phyloP scores from a whole-genome alignment of 1,140 invertebrate species.

The Drosophila nigrodunni region DNA sequence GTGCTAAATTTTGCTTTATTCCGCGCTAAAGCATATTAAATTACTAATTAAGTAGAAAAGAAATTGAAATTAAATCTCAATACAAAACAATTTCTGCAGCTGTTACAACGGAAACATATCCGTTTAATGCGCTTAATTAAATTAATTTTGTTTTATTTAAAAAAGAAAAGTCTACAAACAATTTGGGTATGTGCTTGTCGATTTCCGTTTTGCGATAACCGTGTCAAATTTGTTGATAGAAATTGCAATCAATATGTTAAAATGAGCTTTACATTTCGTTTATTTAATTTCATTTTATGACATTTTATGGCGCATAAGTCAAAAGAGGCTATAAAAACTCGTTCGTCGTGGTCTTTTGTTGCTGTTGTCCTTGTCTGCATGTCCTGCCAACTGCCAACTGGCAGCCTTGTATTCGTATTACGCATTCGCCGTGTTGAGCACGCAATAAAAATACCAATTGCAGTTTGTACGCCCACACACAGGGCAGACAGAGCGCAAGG shows the following conservation, averaged over 20 bases:
- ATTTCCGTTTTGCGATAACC: slow-evolving; percentile 9
- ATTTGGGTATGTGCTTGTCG: slow-evolving; percentile 24
- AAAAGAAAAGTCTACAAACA: not conserved
- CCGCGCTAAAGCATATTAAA: too few relatives aligned
- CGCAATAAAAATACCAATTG: slow-evolving; percentile 82
- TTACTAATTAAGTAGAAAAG: too few relatives aligned
- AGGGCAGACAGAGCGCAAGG: not conserved
- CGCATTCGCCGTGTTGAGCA: slow-evolving; percentile 80
- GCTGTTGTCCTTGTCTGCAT: slow-evolving; percentile 1
- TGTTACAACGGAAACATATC: too few relatives aligned
- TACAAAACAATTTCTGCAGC: too few relatives aligned
- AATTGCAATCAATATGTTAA: slow-evolving; percentile 76
- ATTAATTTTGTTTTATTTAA: not conserved
- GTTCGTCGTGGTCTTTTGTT: not conserved
- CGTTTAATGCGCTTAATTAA: not conserved
- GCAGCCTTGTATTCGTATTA: slow-evolving; percentile 64
- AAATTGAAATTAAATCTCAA: too few relatives aligned
- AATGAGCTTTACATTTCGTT: slow-evolving; percentile 71
- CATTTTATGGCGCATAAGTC: slow-evolving; percentile 77
- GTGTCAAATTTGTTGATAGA: slow-evolving; percentile 61
- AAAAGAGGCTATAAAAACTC: slow-evolving; percentile 69
- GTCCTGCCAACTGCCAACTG: slow-evolving; percentile 34
- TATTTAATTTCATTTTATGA: slow-evolving; percentile 79
- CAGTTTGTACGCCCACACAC: slow-evolving; percentile 43
- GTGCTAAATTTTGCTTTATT: too few relatives aligned